phyloP scores from a whole-genome alignment of 1,140 invertebrate species.

The Tenebrio molitor region DNA sequence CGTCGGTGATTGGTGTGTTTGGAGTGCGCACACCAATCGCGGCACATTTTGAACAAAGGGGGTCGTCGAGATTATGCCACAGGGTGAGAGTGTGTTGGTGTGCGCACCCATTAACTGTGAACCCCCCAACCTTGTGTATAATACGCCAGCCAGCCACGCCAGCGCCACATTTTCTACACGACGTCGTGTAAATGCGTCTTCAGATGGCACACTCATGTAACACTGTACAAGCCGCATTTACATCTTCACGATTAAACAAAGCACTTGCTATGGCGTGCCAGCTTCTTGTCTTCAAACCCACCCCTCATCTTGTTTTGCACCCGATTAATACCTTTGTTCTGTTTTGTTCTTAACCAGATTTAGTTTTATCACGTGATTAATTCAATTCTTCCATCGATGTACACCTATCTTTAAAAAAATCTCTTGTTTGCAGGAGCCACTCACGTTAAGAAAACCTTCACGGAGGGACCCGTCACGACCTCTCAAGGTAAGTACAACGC shows the following conservation, averaged over 20 bases:
- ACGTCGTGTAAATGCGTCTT: slow-evolving; percentile 25
- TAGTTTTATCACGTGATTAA: slow-evolving; percentile 34
- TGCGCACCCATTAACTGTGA: slow-evolving; percentile 60
- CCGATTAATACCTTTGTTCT: background rate
- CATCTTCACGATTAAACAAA: slow-evolving; percentile 37
- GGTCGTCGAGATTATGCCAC: slow-evolving; percentile 17
- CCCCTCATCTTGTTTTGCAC: slow-evolving; percentile 23
- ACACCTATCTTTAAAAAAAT: slow-evolving; percentile 4
- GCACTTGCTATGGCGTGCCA: slow-evolving; percentile 50
- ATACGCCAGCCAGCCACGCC: slow-evolving; percentile 20
- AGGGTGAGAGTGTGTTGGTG: slow-evolving; percentile 56
- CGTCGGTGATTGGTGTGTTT: slow-evolving; percentile 55
- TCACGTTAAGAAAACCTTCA: slow-evolving; percentile 43
- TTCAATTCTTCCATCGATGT: slow-evolving; percentile 23
- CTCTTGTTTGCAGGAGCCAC: slow-evolving; percentile 55
- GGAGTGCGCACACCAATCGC: slow-evolving; percentile 59
- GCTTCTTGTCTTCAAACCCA: slow-evolving; percentile 38
- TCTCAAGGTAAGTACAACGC: slow-evolving; percentile 57
- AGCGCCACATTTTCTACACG: slow-evolving; percentile 25
- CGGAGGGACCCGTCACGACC: slow-evolving; percentile 56
- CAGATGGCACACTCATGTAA: background rate
- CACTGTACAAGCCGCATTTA: slow-evolving; percentile 26
- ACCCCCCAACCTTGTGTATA: slow-evolving; percentile 45
- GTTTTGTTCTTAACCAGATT: slow-evolving; percentile 34
- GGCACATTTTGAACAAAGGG: slow-evolving; percentile 14